Evolutionary conservation across 2,113 vertebrate genomes (phyloP).

Genomic region (Toxotes jaculatrix): DNA sequence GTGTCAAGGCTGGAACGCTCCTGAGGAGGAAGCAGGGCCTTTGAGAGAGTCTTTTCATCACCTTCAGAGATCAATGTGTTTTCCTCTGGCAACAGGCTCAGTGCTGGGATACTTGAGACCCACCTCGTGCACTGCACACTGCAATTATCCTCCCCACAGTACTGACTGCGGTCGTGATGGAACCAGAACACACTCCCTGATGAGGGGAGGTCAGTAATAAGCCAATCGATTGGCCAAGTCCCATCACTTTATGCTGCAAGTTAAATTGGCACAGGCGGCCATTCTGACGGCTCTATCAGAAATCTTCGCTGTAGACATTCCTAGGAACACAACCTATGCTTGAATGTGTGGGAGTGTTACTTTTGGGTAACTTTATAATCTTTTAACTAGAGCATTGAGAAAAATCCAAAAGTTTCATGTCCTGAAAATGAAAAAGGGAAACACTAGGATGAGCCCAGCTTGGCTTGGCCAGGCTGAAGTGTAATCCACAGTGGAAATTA

Average conservation of each 20-base stretch:
- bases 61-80: conserved; percentile 82
- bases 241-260: conserved; percentile 57
- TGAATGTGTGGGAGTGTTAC: conserved; percentile 22
- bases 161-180: conserved; percentile 73
- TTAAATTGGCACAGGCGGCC: conserved; percentile 63
- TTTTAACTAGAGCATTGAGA: conserved; percentile 5
- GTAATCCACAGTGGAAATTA: conserved; percentile 58
- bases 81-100: conserved; percentile 73
- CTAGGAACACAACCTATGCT: not conserved
- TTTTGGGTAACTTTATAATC: conserved; percentile 29
- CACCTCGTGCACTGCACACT: conserved; percentile 59
- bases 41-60: conserved; percentile 81
- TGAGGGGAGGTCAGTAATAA: conserved; percentile 74
- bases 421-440: conserved; percentile 38
- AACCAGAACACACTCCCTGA: conserved; percentile 69
- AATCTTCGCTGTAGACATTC: conserved; percentile 22
- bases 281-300: conserved; percentile 59
- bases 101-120: conserved; percentile 77
- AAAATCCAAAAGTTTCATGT: conserved; percentile 24
- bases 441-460: conserved; percentile 35
- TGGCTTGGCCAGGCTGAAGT: conserved; percentile 23
- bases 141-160: conserved; percentile 75
- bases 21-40: conserved; percentile 68
- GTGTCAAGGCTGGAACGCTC: conserved; percentile 60
- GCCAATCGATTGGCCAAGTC: conserved; percentile 73